A percentile compares a stretch with the other conserved stretches of the same genome.
phyloP scores from a whole-genome alignment of 2,888 invertebrate species.

The Drosophila neotestacea region DNA sequence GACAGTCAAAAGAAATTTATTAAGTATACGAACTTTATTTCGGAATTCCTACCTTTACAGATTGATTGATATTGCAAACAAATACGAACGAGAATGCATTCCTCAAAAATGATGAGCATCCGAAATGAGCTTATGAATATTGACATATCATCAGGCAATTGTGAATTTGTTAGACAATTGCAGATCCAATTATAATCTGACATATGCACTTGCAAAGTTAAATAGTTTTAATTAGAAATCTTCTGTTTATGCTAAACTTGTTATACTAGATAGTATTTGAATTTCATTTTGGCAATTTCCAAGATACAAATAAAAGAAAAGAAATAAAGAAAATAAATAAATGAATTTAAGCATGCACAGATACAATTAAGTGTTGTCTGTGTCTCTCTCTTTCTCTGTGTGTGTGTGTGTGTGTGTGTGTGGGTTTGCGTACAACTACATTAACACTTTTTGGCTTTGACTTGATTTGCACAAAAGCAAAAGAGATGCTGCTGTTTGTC shows the following conservation, averaged over 20 bases:
- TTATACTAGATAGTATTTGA: conserved; percentile 16
- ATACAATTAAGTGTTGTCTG: conserved; percentile 46
- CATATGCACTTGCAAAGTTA: conserved; percentile 13
- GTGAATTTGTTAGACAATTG: conserved; percentile 4
- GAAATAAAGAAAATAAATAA: conserved; percentile 28
- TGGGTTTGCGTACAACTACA: conserved; percentile 62
- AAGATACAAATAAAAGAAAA: conserved; percentile 7
- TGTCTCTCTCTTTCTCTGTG: conserved; percentile 14
- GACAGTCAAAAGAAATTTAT: too few species aligned
- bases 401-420: conserved; percentile 19
- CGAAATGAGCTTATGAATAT: conserved; percentile 1
- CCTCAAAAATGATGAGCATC: neutral
- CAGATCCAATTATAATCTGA: conserved; percentile 21
- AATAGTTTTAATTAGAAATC: conserved; percentile 53
- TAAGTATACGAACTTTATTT: too few species aligned
- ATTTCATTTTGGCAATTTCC: conserved; percentile 43
- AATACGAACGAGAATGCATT: neutral
- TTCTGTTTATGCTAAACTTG: conserved; percentile 19
- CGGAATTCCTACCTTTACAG: too few species aligned
- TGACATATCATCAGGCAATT: conserved; percentile 15
- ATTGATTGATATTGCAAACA: too few species aligned
- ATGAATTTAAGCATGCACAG: conserved; percentile 47
- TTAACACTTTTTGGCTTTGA: conserved; percentile 67
- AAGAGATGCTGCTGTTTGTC: conserved; percentile 60
- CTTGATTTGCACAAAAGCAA: conserved; percentile 65